phyloP scores from a whole-genome alignment of 2,797 vertebrate species.

The Erpetoichthys calabaricus region DNA sequence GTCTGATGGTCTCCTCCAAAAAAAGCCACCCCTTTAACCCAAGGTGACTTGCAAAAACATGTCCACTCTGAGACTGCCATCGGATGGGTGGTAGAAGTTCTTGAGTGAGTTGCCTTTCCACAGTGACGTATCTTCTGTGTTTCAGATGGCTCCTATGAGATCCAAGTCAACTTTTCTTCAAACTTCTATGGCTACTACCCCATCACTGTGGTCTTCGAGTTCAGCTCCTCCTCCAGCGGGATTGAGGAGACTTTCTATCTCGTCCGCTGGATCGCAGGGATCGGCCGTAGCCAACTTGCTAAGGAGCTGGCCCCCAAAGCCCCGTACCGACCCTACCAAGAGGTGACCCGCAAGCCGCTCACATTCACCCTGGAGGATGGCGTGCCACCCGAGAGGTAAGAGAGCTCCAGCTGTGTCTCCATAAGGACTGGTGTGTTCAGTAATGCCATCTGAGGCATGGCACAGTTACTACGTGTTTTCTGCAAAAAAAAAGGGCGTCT shows the following conservation, averaged over 20 bases:
- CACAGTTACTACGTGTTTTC: too few relatives aligned
- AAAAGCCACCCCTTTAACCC: background rate
- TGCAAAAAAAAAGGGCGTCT: too few relatives aligned
- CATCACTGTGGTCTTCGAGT: slow-evolving; percentile 53
- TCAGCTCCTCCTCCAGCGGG: slow-evolving; percentile 33
- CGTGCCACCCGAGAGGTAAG: slow-evolving; percentile 42
- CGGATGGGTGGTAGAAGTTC: too few relatives aligned
- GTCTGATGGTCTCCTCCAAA: background rate
- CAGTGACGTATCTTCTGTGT: background rate
- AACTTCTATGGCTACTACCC: slow-evolving; percentile 50
- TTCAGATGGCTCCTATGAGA: slow-evolving; percentile 47
- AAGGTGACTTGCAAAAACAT: background rate
- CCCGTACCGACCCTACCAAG: slow-evolving; percentile 41
- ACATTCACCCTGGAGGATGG: slow-evolving; percentile 43
- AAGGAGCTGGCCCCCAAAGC: slow-evolving; percentile 47
- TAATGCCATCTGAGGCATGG: too few relatives aligned
- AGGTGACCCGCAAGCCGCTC: slow-evolving; percentile 17
- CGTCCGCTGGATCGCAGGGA: slow-evolving; percentile 52
- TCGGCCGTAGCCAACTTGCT: slow-evolving; percentile 43
- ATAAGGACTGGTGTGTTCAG: too few relatives aligned
- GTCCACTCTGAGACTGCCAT: slow-evolving; percentile 18
- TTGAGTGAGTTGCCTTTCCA: background rate
- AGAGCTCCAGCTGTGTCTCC: background rate
- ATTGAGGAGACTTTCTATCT: slow-evolving; percentile 49
- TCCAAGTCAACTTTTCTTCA: slow-evolving; percentile 46